Conservation (phyloP, 2,888 invertebrate genomes). For the Blastobasis adustella region DNA sequence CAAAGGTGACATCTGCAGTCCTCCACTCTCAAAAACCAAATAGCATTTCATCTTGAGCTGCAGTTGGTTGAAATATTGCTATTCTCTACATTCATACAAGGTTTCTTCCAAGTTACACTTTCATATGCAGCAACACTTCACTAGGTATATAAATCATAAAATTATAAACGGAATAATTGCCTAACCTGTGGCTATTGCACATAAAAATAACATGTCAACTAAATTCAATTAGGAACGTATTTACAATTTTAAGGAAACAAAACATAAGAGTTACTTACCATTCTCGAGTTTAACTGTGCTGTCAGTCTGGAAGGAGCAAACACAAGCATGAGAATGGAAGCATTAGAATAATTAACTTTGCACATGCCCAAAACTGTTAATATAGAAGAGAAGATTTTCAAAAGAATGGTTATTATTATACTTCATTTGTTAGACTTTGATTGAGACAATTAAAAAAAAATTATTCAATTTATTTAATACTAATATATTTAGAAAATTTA, state of each 20-base stretch:
- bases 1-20: not conserved
- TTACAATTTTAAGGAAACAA: not conserved
- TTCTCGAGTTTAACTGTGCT: not conserved
- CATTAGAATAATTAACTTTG: no score
- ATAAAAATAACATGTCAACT: not conserved
- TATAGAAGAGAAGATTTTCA: no score
- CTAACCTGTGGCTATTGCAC: not conserved
- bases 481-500: not conserved
- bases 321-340: not conserved
- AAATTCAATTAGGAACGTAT: not conserved
- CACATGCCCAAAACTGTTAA: no score
- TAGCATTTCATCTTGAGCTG: not conserved
- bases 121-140: constrained; percentile 19
- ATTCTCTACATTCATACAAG: constrained; percentile 10
- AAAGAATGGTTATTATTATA: no score
- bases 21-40: constrained; percentile 2
- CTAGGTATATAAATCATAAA: constrained; percentile 8
- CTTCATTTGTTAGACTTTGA: not conserved
- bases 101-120: constrained; percentile 8
- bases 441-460: not conserved
- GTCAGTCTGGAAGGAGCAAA: not conserved
- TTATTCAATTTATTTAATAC: not conserved
- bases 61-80: not conserved
- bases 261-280: not conserved
- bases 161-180: not conserved